Conservation (phyloP, 2,888 invertebrate genomes). For the Drosophila kokeensis region DNA sequence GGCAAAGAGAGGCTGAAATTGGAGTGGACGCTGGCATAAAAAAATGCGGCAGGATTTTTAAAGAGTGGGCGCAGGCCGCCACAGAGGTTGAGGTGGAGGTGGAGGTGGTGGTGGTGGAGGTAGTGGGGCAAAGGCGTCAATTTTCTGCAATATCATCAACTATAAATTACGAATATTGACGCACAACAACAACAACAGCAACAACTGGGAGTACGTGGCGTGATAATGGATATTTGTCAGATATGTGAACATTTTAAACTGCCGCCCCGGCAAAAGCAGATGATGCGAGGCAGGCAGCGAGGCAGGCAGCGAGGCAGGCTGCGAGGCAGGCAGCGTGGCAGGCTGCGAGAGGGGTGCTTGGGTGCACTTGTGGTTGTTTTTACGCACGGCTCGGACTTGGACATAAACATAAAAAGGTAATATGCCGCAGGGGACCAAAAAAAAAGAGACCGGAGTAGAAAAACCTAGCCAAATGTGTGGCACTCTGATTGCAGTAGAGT, state of each 20-base stretch:
- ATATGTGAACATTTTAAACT: constrained; percentile 80
- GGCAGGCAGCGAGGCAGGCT: neutral
- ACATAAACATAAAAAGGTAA: constrained; percentile 79
- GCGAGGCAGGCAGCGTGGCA: neutral
- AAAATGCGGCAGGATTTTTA: constrained; percentile 13
- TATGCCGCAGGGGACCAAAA: constrained; percentile 68
- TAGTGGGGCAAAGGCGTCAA: constrained; percentile 12
- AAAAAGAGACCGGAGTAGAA: neutral
- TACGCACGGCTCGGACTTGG: constrained; percentile 50
- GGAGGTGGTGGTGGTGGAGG: neutral
- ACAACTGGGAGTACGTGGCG: constrained; percentile 70
- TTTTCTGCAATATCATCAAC: constrained; percentile 80
- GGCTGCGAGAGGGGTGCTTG: constrained; percentile 17
- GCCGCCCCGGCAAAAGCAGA: constrained; percentile 49
- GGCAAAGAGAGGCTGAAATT: constrained; percentile 61
- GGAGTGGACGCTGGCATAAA: constrained; percentile 30
- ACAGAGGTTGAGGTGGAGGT: neutral
- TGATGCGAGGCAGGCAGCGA: neutral
- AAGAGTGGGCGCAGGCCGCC: neutral
- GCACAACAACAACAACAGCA: constrained; percentile 47
- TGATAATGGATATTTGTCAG: constrained; percentile 81
- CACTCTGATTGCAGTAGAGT: constrained; percentile 75
- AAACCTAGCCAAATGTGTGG: constrained; percentile 46
- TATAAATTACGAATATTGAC: constrained; percentile 80
- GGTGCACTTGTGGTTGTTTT: constrained; percentile 31